These are phyloP conservation scores for Chelonia mydas DNA, from an alignment of 2,797 vertebrate genomes.

Conservation along the genomic window DNA sequence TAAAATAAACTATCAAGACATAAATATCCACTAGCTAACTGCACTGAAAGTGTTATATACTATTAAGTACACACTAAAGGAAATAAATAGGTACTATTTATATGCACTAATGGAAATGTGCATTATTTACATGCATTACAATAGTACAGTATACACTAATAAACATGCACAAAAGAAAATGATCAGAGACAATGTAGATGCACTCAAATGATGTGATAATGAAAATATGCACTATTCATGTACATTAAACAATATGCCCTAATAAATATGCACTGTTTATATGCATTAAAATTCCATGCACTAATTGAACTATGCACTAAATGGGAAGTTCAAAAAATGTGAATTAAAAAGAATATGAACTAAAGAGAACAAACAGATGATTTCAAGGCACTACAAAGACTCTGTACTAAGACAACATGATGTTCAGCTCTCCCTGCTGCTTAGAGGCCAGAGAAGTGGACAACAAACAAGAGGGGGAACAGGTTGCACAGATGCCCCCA, in stretches of 20 bases:
- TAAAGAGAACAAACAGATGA: neutral
- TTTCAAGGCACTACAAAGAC: neutral
- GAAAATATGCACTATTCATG: accelerated
- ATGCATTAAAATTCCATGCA: accelerated
- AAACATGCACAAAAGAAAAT: neutral
- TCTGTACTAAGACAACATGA: neutral
- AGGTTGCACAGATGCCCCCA: neutral
- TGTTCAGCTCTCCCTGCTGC: neutral
- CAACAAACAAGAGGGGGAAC: neutral
- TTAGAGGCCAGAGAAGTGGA: neutral
- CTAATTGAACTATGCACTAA: accelerated
- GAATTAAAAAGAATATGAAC: accelerated
- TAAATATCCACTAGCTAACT: neutral
- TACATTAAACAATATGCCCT: neutral
- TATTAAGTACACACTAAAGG: neutral
- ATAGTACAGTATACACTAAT: accelerated
- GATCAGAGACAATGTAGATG: accelerated
- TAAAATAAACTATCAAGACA: neutral
- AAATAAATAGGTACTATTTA: neutral
- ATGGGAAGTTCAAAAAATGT: accelerated
- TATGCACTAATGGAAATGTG: accelerated
- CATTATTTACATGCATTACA: accelerated
- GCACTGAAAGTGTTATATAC: neutral
- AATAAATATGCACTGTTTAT: accelerated
- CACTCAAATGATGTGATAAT: accelerated